Evolutionary conservation across 2,888 invertebrate species (phyloP), one percentile per base, ranked within the genome.

Genomic region (Cephus rjabovi): DNA sequence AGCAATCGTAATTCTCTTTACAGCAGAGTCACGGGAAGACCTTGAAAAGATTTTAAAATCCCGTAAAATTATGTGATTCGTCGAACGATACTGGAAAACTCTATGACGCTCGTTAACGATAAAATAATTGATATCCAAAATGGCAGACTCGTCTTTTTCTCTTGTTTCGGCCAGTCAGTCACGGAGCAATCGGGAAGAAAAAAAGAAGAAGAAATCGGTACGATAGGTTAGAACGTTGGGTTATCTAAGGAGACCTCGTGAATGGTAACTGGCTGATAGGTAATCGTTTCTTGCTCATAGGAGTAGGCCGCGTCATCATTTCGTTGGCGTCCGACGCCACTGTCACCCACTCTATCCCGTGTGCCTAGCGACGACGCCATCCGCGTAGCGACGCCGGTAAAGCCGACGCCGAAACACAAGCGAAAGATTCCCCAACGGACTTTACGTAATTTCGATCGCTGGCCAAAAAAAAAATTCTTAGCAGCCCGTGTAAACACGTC

Each of bases 231-330:
- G 71, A 79, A 78, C 79, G 76, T 77, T 87, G 83, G 90, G 88
- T 89, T 89, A 89, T 89, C 89, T 87, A 81, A 80, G 81, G 76
- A 78, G 87, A 87, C 89, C 89, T 87, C 86, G 88, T 87, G 87
- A 88, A 87, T 88, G 85, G 82, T 81, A 84, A 84, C 81, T 84
- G 81, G 79, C 81, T 83, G 87, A 87, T 86, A 87, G 87, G 85
- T 86, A 87, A 87, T 89, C 88, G 80, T 81, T 37, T 37, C 78
- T 73, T 74, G 73, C 73, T 80, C 77, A 84, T 79, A 85, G 85
- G 85, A 86, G 71, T 34, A 71, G 71, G 11, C 12, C 71, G 71
- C 31, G 71, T 33, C 71, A 15, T 23, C 71, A 34, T 33, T 33
- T 71, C 12, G 31, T 12, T 31, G 15, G 34, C 31, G 71, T 33